A percentile compares a stretch with the other conserved stretches of the same genome.
phyloP scores from a whole-genome alignment of 2,113 vertebrate genomes.

The Pogonocichla stellata region DNA sequence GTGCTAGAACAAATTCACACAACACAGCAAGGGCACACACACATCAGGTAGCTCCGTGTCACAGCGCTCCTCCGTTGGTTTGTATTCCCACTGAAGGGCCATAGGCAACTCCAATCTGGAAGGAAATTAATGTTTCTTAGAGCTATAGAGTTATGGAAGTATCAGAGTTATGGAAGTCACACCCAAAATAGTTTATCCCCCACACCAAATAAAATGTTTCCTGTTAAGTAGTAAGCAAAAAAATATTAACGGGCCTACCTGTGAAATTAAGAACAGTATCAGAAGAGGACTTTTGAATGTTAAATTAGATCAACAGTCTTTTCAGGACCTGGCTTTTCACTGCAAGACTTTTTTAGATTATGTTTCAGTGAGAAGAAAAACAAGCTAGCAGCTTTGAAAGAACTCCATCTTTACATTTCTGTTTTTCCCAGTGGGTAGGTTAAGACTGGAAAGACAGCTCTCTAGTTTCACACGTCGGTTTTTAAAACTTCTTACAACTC shows the following conservation, averaged over 20 bases:
- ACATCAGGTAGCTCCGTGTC: background rate
- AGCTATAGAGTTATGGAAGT: background rate
- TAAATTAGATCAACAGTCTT: background rate
- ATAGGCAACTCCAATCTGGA: background rate
- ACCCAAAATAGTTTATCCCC: background rate
- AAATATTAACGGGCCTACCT: background rate
- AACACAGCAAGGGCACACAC: background rate
- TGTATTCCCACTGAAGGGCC: background rate
- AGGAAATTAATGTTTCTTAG: background rate
- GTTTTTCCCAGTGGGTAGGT: background rate
- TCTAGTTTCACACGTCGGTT: background rate
- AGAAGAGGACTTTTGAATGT: background rate
- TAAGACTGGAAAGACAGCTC: background rate
- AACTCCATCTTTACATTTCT: background rate
- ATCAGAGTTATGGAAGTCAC: background rate
- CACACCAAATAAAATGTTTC: background rate
- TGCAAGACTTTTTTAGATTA: background rate
- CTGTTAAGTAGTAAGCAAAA: background rate
- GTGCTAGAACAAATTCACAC: background rate
- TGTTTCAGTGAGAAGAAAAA: conserved; percentile 1
- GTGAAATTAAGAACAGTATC: background rate
- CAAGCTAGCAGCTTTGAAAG: background rate
- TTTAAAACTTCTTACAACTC: conserved; percentile 22
- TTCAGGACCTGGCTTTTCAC: background rate
- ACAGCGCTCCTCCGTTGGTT: background rate